Percentiles rank a stretch among this genome's conserved stretches.
These are phyloP conservation scores for Empis stercorea DNA, from an alignment of 2,888 invertebrate genomes.

Conservation along the genomic window DNA sequence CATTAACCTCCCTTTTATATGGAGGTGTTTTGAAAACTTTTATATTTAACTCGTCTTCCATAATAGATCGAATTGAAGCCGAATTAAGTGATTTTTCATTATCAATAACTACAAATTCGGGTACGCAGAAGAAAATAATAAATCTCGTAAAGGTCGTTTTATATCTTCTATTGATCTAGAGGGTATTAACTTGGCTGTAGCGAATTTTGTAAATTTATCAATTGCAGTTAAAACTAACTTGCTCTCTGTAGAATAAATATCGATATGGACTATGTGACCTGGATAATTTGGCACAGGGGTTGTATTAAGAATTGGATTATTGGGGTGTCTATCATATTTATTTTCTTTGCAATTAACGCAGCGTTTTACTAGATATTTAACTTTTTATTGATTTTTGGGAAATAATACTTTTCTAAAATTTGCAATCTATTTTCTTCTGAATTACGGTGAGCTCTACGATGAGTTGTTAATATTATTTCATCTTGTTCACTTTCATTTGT, in stretches of 20 bases:
- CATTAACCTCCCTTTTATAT: conserved; percentile 11
- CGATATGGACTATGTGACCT: conserved; percentile 9
- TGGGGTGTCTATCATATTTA: conserved; percentile 10
- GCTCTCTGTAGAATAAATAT: conserved; percentile 10
- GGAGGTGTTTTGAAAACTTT: conserved; percentile 10
- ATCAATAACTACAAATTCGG: conserved; percentile 11
- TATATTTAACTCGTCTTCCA: conserved; percentile 9
- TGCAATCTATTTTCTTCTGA: conserved; percentile 11
- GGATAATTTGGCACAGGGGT: conserved; percentile 10
- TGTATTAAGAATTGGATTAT: conserved; percentile 5
- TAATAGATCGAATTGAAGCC: conserved; percentile 7
- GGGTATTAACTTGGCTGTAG: conserved; percentile 3
- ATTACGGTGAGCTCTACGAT: conserved; percentile 7
- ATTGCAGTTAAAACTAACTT: conserved; percentile 7
- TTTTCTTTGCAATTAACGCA: conserved; percentile 7
- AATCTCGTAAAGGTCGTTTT: conserved; percentile 9
- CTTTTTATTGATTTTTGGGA: conserved; percentile 4
- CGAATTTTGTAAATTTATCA: conserved; percentile 10
- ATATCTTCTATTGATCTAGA: conserved; percentile 8
- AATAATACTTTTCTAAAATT: conserved; percentile 10
- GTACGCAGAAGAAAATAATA: conserved; percentile 11
- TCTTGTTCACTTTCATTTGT: neutral
- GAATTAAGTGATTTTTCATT: conserved; percentile 11
- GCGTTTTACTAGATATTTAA: conserved; percentile 1
- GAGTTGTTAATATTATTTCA: conserved; percentile 2